These are phyloP conservation scores for Cetoscarus ocellatus DNA, from an alignment of 2,797 vertebrate genomes.

Conservation along the genomic window DNA sequence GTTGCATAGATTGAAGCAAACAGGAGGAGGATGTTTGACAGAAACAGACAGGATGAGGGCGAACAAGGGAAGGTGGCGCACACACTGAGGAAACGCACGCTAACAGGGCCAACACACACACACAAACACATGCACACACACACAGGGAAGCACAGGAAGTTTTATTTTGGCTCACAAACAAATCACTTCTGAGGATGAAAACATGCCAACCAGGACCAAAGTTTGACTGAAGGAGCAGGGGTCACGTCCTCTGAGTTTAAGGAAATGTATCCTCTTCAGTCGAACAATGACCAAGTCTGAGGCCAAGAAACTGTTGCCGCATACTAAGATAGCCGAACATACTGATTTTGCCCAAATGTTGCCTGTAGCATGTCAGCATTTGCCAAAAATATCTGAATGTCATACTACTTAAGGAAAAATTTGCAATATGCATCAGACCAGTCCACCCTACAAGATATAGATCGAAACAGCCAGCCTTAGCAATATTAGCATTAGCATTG, in stretches of 20 bases:
- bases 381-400: too few relatives aligned
- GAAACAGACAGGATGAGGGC: slow-evolving; percentile 39
- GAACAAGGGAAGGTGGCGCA: slow-evolving; percentile 55
- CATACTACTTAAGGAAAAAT: too few relatives aligned
- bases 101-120: slow-evolving; percentile 6
- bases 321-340: too few relatives aligned
- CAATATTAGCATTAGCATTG: too few relatives aligned
- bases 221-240: background rate
- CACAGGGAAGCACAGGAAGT: slow-evolving; percentile 59
- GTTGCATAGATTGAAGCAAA: slow-evolving; percentile 89
- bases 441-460: too few relatives aligned
- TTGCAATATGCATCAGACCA: too few relatives aligned
- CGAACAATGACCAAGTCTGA: background rate
- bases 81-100: slow-evolving; percentile 67
- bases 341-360: too few relatives aligned
- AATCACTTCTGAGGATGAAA: slow-evolving; percentile 23
- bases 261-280: background rate
- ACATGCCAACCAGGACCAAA: slow-evolving; percentile 20
- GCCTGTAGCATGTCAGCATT: too few relatives aligned
- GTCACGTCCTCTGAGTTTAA: slow-evolving; percentile 5
- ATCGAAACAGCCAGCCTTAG: too few relatives aligned
- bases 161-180: slow-evolving; percentile 45
- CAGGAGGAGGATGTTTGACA: slow-evolving; percentile 68
- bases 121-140: slow-evolving; percentile 17
- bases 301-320: background rate